Evolutionary conservation across 2,888 invertebrate genomes (phyloP).

Genomic region (Erebia aethiops): DNA sequence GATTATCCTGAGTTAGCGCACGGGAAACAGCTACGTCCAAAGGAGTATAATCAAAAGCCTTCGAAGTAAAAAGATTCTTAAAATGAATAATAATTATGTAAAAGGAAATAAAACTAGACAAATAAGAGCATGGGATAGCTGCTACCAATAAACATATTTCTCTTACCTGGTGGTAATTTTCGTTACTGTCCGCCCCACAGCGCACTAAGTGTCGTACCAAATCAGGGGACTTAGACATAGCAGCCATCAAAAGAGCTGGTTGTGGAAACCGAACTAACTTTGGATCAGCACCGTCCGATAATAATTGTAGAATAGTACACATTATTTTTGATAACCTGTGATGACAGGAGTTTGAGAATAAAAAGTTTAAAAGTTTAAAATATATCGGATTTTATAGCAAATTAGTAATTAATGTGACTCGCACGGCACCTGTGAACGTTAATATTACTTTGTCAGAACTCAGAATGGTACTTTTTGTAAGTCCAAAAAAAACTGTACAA

Average conservation of each 20-base stretch:
- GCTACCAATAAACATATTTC: background rate
- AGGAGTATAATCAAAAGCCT: constrained; percentile 57
- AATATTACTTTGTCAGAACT: too few relatives aligned
- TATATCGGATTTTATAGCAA: too few relatives aligned
- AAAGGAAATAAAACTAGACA: too few relatives aligned
- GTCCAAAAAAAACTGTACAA: too few relatives aligned
- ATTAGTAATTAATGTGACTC: too few relatives aligned
- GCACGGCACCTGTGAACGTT: too few relatives aligned
- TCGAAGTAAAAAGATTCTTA: constrained; percentile 31
- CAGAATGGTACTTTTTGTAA: too few relatives aligned
- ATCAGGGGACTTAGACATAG: constrained; percentile 52
- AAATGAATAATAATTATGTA: too few relatives aligned
- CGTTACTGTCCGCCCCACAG: constrained; percentile 64
- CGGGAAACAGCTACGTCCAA: constrained; percentile 63
- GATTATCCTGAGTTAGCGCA: constrained; percentile 53
- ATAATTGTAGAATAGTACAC: constrained; percentile 57
- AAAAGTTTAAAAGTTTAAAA: too few relatives aligned
- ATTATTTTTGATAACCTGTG: constrained; percentile 62
- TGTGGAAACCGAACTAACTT: constrained; percentile 61
- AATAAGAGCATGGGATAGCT: too few relatives aligned
- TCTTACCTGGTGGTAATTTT: constrained; percentile 57
- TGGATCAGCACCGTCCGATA: constrained; percentile 65
- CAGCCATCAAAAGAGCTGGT: constrained; percentile 61
- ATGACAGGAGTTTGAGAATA: constrained; percentile 21
- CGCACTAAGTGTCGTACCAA: constrained; percentile 54